Base-by-base conservation (phyloP, 1,140 invertebrate genomes). In the Monomorium pharaonis region DNA sequence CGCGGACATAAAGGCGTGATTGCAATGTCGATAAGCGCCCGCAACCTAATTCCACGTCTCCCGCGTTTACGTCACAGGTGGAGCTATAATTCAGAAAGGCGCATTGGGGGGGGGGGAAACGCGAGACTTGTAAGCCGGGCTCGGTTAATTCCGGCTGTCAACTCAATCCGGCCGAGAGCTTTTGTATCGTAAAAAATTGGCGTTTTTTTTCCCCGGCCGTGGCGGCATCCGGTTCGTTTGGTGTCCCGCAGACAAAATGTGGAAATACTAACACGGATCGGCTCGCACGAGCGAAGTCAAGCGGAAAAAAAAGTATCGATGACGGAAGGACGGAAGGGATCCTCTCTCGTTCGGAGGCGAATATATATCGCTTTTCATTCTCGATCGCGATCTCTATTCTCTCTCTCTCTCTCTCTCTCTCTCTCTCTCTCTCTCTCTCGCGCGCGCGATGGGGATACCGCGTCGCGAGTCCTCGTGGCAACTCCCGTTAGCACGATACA, bases 271-370 rank as follows among this genome's bases (percentile, higher is more conserved):
- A 83, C 78, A 74, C 58, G 67, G 12, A 30, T 72, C 51, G 67
- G 14, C 44, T 83, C 54, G 78, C 21, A 3, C 65, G 78, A 33
- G 33, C 18, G 67, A 72, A 83, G 67, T 83, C 78, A 83, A 83
- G 56, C 67, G 78, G 51, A 72, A 72, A 74, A 81, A 56, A 74
- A 83, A 74, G 56, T 83, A 60, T 74, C 78, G 67, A 56, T 74
- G 78, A 83, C 67, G 78, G 56, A 60, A 74, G 67, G 27, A 51
- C n/a, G 21, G 33, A 49, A 7, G n/a, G 9, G n/a, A 21, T 65
- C n/a, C n/a, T 14, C 33, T 30, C 67, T 77, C 56, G 24, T 63
- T 42, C 76, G n/a, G 76, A 54, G 44, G 30, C 18, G 24, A 69
- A 83, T 72, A 58, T 56, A 47, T 49, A 49, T 74, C 69, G 67